Base-by-base conservation (phyloP, 37 sponge, comb jelly and placozoan genomes). In the Chondrilla cf. caribensis region DNA sequence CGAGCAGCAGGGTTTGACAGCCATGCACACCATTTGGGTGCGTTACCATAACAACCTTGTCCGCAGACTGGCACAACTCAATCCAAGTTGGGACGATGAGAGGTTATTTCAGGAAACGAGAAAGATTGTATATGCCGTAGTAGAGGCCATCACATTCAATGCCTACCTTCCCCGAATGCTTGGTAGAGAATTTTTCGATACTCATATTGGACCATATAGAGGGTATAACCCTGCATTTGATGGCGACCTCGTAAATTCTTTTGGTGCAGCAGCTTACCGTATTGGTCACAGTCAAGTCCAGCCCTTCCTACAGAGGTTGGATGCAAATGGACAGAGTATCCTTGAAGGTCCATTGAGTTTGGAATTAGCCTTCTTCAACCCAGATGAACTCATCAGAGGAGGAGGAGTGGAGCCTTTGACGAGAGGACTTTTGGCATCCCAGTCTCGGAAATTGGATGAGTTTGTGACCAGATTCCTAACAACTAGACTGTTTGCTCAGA, bases 11-110 rank as follows among this genome's bases (percentile, higher is more conserved):
- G 64, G 29, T 19, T n/a, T 62, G 64, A 87, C 94, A 29, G 79
- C 87, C 26, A 91, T 98, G 95, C 99, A 98, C 87, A 98, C 96
- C 19, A 67, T 96, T 21, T 98, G 88, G 87, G 60, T 98, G 29
- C 66, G 99, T 47, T 94, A 96, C 60, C 99, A 98, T 90, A 98
- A 98, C 80, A 78, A 94, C 58, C 83, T 93, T 70, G 99, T 95
- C 33, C 38, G 66, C 2, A 32, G 29, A 39, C 79, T 98, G 58
- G 75, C 60, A 0, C 25, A 32, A n/a, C 65, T 98, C 60, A 98
- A 98, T 76, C 95, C 92, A 0, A 43, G 28, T 54, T 97, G 97
- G 97, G 64, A 73, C 14, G 95, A 97, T 75, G 98, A 97, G 44
- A 79, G 90, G 25, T 58, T 93, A 5, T 97, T 67, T 65, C 93